Conservation (phyloP, 2,113 vertebrate species). For the Zapornia atra region DNA sequence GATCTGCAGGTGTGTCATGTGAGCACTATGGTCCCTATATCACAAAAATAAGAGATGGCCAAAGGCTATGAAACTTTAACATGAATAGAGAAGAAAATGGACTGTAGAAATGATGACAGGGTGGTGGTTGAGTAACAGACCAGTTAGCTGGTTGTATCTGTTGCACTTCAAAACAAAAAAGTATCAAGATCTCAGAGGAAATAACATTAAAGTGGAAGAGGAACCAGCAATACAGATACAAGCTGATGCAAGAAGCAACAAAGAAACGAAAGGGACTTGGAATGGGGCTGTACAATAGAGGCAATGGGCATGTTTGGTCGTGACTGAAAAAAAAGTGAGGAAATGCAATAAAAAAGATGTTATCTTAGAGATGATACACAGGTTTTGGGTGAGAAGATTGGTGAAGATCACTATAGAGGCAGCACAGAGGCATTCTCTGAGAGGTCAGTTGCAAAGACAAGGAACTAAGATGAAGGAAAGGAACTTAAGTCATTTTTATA, state of each 20-base stretch:
- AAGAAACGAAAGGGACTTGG: not conserved
- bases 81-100: not conserved
- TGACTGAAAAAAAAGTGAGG: not conserved
- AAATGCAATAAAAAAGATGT: not conserved
- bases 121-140: not conserved
- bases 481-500: not conserved
- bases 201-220: not conserved
- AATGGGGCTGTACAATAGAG: not conserved
- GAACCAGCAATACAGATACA: not conserved
- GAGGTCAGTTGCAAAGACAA: not conserved
- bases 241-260: not conserved
- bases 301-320: not conserved
- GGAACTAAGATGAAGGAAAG: not conserved
- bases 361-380: not conserved
- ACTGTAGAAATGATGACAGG: not conserved
- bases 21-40: not conserved
- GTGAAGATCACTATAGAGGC: not conserved
- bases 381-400: not conserved
- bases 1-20: not conserved
- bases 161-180: not conserved
- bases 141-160: not conserved
- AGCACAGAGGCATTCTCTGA: not conserved
- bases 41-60: not conserved
- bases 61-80: not conserved
- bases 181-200: not conserved